phyloP scores from a whole-genome alignment of 2,113 vertebrate species.

The Ondatra zibethicus region DNA sequence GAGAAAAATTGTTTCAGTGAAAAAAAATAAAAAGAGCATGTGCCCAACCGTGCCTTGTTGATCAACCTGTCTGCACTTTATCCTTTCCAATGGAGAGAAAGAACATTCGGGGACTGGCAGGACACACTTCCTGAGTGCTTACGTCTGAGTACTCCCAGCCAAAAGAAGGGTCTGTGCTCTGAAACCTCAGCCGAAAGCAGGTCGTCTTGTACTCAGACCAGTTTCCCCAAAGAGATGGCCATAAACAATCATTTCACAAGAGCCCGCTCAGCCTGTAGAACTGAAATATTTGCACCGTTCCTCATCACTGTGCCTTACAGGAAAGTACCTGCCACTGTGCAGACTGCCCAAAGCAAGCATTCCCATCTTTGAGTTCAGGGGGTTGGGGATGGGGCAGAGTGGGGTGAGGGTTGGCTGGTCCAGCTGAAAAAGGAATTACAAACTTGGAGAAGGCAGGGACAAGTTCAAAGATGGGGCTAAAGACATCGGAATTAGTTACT shows the following conservation, averaged over 20 bases:
- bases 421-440: not conserved
- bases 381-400: not conserved
- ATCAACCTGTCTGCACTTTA: not conserved
- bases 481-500: no score
- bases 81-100: not conserved
- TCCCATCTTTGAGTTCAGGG: not conserved
- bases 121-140: not conserved
- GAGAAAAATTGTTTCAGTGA: not conserved
- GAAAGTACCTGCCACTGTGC: not conserved
- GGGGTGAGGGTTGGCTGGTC: no score
- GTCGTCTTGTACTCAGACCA: slow-evolving; percentile 51
- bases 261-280: slow-evolving; percentile 56
- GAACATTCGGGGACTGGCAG: rapidly evolving
- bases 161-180: slow-evolving; percentile 30
- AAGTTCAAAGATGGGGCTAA: not conserved
- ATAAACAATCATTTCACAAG: slow-evolving; percentile 47
- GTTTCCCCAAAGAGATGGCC: slow-evolving; percentile 44
- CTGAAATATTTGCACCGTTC: slow-evolving; percentile 26
- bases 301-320: not conserved
- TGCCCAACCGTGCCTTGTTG: not conserved
- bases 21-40: not conserved
- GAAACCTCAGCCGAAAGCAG: slow-evolving; percentile 47
- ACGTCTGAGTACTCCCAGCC: not conserved
- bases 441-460: not conserved
- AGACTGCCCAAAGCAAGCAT: slow-evolving; percentile 1